Conservation (phyloP, 2,888 invertebrate genomes). For the Noctua janthe region DNA sequence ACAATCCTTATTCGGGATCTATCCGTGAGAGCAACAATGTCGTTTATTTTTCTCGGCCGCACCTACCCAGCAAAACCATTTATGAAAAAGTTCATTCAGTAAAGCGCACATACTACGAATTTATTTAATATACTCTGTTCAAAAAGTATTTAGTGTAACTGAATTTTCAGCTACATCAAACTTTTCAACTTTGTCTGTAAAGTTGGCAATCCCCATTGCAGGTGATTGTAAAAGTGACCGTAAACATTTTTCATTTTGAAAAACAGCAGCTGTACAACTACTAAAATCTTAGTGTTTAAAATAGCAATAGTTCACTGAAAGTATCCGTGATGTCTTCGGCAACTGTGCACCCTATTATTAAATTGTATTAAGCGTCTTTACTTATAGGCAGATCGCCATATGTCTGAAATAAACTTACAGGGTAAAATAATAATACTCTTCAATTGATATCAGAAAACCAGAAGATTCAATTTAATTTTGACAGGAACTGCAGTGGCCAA, state of each 20-base stretch:
- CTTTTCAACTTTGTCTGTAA: neutral
- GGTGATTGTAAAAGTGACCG: neutral
- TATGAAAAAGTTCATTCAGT: neutral
- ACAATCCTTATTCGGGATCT: neutral
- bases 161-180: neutral
- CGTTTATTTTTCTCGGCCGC: no score
- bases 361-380: neutral
- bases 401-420: neutral
- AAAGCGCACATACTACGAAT: neutral
- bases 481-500: no score
- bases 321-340: neutral
- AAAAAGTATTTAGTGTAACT: neutral
- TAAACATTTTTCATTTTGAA: constrained; percentile 23
- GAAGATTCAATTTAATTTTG: no score
- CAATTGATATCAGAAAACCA: neutral
- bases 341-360: neutral
- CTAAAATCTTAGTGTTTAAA: neutral
- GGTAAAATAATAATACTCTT: neutral
- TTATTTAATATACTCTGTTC: neutral
- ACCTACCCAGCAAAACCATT: neutral
- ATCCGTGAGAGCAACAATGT: neutral
- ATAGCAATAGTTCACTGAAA: neutral
- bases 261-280: neutral
- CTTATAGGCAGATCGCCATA: neutral
- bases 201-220: neutral